These are phyloP conservation scores for Cossypha polioptera DNA, from an alignment of 2,797 vertebrate genomes.

Conservation along the genomic window DNA sequence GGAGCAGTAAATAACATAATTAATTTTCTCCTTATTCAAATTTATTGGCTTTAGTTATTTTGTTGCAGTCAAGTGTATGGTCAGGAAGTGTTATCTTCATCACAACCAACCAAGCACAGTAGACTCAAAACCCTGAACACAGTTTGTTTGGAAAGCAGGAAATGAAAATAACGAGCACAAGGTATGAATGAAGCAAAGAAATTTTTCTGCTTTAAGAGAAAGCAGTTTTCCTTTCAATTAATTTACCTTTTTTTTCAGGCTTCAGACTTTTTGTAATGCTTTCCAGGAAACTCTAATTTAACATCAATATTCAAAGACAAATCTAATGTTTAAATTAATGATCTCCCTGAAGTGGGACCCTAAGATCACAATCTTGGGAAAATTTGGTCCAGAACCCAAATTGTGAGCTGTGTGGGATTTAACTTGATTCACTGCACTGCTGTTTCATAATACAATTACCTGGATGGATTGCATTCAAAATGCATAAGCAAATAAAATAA, in stretches of 20 bases:
- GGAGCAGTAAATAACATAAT: conserved; percentile 16
- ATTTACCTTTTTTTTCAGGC: neutral
- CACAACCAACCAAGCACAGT: neutral
- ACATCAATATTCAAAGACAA: neutral
- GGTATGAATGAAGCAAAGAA: neutral
- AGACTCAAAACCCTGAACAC: neutral
- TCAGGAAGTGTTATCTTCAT: neutral
- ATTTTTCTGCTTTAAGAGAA: neutral
- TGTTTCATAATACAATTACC: conserved; percentile 13
- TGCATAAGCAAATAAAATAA: neutral
- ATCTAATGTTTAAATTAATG: neutral
- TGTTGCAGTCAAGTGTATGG: neutral
- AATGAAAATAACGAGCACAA: neutral
- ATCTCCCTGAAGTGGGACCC: neutral
- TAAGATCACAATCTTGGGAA: neutral
- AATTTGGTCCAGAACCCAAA: neutral
- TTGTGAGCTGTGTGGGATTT: neutral
- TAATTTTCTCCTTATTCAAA: conserved; percentile 11
- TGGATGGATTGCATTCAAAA: neutral
- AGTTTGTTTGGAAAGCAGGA: neutral
- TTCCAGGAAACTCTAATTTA: neutral
- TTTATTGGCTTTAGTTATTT: neutral
- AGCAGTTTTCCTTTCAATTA: neutral
- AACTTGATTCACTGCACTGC: neutral
- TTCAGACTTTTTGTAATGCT: neutral